A percentile compares a stretch with the other conserved stretches of the same genome.
Evolutionary conservation across 2,888 invertebrate species (phyloP).

Genomic region (Agrotis puta): DNA sequence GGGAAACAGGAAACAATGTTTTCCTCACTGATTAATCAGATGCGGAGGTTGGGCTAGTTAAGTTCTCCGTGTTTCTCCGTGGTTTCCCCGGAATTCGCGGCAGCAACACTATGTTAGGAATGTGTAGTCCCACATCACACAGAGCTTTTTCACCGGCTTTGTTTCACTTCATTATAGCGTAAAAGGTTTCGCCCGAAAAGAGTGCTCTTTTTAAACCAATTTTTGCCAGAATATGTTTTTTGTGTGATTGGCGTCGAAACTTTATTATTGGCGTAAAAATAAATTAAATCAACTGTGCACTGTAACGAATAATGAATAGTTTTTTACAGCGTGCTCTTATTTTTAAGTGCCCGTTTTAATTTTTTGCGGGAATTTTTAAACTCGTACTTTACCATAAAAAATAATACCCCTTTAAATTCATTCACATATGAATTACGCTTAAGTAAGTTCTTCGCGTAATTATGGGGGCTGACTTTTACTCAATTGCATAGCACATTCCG

Average conservation of each 20-base stretch:
- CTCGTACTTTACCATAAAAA: slow-evolving; percentile 13
- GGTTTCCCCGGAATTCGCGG: slow-evolving; percentile 24
- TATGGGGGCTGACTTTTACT: slow-evolving; percentile 14
- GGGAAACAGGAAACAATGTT: slow-evolving; percentile 44
- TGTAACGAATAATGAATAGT: slow-evolving; percentile 13
- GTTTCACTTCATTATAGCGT: slow-evolving; percentile 25
- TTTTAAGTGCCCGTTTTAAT: slow-evolving; percentile 9
- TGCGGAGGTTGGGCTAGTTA: slow-evolving; percentile 43
- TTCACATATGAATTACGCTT: slow-evolving; percentile 16
- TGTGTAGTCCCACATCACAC: slow-evolving; percentile 12
- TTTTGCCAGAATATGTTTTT: slow-evolving; percentile 10
- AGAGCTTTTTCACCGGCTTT: slow-evolving; percentile 28
- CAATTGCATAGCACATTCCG: slow-evolving; percentile 25
- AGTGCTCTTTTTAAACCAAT: not conserved
- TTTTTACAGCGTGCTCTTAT: not conserved
- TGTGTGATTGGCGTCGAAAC: slow-evolving; percentile 22
- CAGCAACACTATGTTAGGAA: slow-evolving; percentile 19
- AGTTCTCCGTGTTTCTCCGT: slow-evolving; percentile 27
- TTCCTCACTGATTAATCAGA: slow-evolving; percentile 53
- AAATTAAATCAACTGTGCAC: slow-evolving; percentile 17
- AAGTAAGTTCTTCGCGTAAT: slow-evolving; percentile 46
- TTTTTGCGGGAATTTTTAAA: slow-evolving; percentile 4
- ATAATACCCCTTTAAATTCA: slow-evolving; percentile 7
- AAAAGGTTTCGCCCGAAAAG: slow-evolving; percentile 17
- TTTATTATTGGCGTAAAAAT: slow-evolving; percentile 21